Evolutionary conservation across 1,140 invertebrate genomes (phyloP).

Genomic region (Pinna nobilis): DNA sequence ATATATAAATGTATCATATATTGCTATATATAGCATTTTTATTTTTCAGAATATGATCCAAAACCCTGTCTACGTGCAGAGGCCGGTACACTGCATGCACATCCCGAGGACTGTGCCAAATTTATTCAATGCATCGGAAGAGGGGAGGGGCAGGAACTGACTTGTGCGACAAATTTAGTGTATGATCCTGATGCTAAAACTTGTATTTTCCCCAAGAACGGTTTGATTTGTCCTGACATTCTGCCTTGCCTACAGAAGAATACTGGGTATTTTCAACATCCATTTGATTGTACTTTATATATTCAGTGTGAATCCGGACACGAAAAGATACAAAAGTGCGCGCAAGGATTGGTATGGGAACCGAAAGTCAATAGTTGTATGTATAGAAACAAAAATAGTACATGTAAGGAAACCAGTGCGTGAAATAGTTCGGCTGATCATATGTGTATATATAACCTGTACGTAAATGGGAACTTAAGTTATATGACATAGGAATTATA

Average conservation of each 20-base stretch:
- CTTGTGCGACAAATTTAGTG: conserved; percentile 39
- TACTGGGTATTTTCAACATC: conserved; percentile 41
- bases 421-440: too few relatives aligned
- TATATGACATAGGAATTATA: too few relatives aligned
- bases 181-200: conserved; percentile 38
- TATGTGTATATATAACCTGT: too few relatives aligned
- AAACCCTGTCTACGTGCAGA: conserved; percentile 34
- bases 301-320: conserved; percentile 45
- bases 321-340: conserved; percentile 33
- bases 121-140: conserved; percentile 42
- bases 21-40: not conserved
- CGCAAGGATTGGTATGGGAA: conserved; percentile 35
- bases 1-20: not conserved
- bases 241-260: conserved; percentile 34
- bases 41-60: conserved; percentile 31
- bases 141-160: conserved; percentile 22
- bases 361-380: conserved; percentile 40
- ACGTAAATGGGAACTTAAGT: too few relatives aligned
- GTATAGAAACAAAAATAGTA: conserved; percentile 23
- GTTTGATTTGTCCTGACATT: conserved; percentile 42
- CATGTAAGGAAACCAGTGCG: too few relatives aligned
- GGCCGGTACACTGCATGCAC: conserved; percentile 32
- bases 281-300: conserved; percentile 40
- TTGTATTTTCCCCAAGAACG: conserved; percentile 38
- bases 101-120: conserved; percentile 41